Conservation (phyloP, 92 coral and sea anemone species). For the Heteractis magnifica region DNA sequence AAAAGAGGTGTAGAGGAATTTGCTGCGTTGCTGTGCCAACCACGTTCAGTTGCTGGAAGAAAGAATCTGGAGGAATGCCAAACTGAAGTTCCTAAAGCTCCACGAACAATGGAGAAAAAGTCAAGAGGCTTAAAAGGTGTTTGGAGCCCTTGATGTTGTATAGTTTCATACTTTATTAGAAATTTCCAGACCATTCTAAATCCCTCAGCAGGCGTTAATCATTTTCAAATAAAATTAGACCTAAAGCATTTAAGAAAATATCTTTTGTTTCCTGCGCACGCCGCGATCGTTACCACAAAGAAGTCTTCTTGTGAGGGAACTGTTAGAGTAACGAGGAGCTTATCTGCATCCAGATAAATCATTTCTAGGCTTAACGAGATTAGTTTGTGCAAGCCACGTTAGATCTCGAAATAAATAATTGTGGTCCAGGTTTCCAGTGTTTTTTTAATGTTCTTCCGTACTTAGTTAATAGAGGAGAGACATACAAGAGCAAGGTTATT, state of each 20-base stretch:
- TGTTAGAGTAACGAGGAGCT: too few species aligned
- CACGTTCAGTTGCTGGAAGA: not conserved
- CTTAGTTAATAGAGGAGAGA: too few species aligned
- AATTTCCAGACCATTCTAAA: not conserved
- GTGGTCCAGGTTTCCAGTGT: too few species aligned
- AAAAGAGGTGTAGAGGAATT: slow-evolving; percentile 22
- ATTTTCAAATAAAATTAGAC: not conserved
- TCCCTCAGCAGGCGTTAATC: not conserved
- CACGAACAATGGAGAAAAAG: slow-evolving; percentile 5
- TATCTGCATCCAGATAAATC: not conserved
- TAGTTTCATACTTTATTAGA: not conserved
- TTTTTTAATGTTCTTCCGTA: too few species aligned
- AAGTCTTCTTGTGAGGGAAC: too few species aligned
- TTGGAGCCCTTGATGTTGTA: not conserved
- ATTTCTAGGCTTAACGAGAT: not conserved
- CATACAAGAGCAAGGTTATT: too few species aligned
- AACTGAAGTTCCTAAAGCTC: not conserved
- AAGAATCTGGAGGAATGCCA: slow-evolving; percentile 27
- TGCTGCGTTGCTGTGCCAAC: slow-evolving; percentile 39
- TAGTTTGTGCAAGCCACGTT: not conserved
- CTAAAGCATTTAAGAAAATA: not conserved
- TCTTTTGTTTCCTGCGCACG: too few species aligned
- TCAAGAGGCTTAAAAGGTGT: not conserved
- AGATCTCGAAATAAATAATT: not conserved
- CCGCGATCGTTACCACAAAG: too few species aligned